Percentiles rank a stretch among this genome's conserved stretches.
Conservation (phyloP, 2,797 vertebrate species). For the Chromis chromis region DNA sequence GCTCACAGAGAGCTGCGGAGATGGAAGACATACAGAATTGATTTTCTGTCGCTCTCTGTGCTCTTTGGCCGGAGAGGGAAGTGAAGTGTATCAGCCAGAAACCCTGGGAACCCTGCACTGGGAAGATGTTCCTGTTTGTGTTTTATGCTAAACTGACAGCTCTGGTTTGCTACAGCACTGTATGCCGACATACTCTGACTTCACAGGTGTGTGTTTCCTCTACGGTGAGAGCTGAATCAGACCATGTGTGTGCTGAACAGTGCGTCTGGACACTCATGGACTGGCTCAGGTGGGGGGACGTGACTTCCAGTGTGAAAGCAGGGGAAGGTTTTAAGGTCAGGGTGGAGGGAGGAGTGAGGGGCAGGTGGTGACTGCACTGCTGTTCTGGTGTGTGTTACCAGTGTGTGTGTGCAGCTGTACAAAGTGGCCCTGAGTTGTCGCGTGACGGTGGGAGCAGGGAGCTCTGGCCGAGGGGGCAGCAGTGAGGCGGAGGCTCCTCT, state of each 20-base stretch:
- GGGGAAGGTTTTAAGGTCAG: slow-evolving; percentile 21
- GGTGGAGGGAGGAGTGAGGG: slow-evolving; percentile 14
- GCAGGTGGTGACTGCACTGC: slow-evolving; percentile 47
- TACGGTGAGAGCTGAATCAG: slow-evolving; percentile 50
- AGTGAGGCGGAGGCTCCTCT: slow-evolving; percentile 83
- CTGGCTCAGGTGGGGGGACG: slow-evolving; percentile 41
- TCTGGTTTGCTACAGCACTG: slow-evolving; percentile 52
- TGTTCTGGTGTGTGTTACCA: slow-evolving; percentile 50
- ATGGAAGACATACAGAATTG: slow-evolving; percentile 68
- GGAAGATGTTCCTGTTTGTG: neutral
- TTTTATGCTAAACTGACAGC: slow-evolving; percentile 27
- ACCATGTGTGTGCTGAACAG: slow-evolving; percentile 56
- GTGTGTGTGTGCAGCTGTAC: slow-evolving; percentile 77
- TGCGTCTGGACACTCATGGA: slow-evolving; percentile 51
- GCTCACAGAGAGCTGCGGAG: slow-evolving; percentile 46
- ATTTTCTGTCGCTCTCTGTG: slow-evolving; percentile 51
- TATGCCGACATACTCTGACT: slow-evolving; percentile 41
- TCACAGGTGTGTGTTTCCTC: slow-evolving; percentile 43
- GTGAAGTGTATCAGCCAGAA: slow-evolving; percentile 18
- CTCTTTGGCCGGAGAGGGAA: slow-evolving; percentile 47
- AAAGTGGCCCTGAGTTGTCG: slow-evolving; percentile 86
- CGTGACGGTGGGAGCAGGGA: slow-evolving; percentile 69
- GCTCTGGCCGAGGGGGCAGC: slow-evolving; percentile 82
- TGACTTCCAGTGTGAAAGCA: slow-evolving; percentile 38
- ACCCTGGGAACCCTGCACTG: slow-evolving; percentile 20